Evolutionary conservation across 2,113 vertebrate species (phyloP), one percentile per base, ranked within the genome.

Genomic region (Tenebrosternarchus preto): DNA sequence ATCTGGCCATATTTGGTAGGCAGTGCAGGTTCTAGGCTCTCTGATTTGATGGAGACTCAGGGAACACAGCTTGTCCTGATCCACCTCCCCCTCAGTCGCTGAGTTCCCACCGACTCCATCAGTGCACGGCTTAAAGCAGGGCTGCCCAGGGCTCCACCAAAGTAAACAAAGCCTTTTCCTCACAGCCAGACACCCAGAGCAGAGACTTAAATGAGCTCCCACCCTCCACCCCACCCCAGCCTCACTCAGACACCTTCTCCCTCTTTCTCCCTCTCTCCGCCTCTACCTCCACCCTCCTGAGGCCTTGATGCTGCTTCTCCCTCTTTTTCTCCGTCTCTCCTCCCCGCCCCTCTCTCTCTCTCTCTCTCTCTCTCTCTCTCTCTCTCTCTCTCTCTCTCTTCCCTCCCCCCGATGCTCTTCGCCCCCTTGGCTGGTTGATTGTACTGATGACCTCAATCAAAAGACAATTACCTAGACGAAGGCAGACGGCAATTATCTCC

Each of bases 391-490:
- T 75, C 83, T 79, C 82, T 82, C 85, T 89, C 56, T 59, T 88
- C 80, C 89, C 83, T 75, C 82, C 71, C 73, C 84, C 83, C 74
- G 63, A 90, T 89, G 91, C 92, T 95, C 86, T 94, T 92, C 91
- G 8, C 92, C 91, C 93, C 92, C 93, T 86, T 55, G 7, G 83
- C 85, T 89, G 86, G 88, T 94, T 96, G 94, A 98, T 95, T 97
- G 94, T 94, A 94, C 92, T 89, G 92, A 95, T 96, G 96, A 98
- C 96, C 96, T 96, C 96, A 98, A 96, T 98, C 96, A 96, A 95
- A 96, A 96, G 94, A 92, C 93, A 98, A 97, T 98, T 97, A 97
- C 95, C 91, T 90, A 91, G 90, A 89, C 71, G 83, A 93, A 92
- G 91, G 92, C 91, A 83, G 90, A 90, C 93, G 90, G 92, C 94